phyloP scores from a whole-genome alignment of 2,888 invertebrate species.

The Napeogenes sylphis region DNA sequence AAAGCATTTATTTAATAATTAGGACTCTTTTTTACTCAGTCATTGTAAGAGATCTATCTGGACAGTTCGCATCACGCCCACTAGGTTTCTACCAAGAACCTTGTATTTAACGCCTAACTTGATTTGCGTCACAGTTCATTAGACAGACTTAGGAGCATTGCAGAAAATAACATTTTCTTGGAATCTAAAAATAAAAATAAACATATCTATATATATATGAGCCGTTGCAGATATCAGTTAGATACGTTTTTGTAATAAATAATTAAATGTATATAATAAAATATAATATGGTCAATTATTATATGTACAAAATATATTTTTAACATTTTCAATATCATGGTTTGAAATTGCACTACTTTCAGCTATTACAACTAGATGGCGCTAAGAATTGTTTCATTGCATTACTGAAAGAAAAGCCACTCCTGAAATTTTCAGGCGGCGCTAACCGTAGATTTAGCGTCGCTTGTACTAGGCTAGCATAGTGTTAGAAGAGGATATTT shows the following conservation, averaged over 20 bases:
- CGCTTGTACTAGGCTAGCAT: slow-evolving; percentile 37
- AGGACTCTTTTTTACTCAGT: neutral
- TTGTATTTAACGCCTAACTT: slow-evolving; percentile 35
- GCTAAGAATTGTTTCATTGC: slow-evolving; percentile 13
- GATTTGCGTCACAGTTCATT: slow-evolving; percentile 38
- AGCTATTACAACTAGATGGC: slow-evolving; percentile 25
- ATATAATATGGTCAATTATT: neutral
- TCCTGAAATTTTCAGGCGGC: slow-evolving; percentile 43
- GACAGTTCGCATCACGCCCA: slow-evolving; percentile 14
- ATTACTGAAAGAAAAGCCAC: slow-evolving; percentile 11
- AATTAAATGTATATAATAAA: neutral
- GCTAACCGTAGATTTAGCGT: slow-evolving; percentile 64
- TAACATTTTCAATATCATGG: neutral
- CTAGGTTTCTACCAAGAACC: slow-evolving; percentile 27
- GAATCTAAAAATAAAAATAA: neutral
- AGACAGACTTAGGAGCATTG: slow-evolving; percentile 7
- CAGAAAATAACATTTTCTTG: neutral
- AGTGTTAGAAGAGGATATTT: slow-evolving; percentile 25
- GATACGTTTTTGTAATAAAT: neutral
- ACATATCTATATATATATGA: neutral
- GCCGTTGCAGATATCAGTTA: neutral
- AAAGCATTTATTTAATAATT: neutral
- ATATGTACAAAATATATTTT: neutral
- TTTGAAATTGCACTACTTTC: neutral
- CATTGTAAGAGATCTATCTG: neutral